These are phyloP conservation scores for Pseudomyrmex gracilis DNA, from an alignment of 1,140 invertebrate genomes.

Conservation along the genomic window DNA sequence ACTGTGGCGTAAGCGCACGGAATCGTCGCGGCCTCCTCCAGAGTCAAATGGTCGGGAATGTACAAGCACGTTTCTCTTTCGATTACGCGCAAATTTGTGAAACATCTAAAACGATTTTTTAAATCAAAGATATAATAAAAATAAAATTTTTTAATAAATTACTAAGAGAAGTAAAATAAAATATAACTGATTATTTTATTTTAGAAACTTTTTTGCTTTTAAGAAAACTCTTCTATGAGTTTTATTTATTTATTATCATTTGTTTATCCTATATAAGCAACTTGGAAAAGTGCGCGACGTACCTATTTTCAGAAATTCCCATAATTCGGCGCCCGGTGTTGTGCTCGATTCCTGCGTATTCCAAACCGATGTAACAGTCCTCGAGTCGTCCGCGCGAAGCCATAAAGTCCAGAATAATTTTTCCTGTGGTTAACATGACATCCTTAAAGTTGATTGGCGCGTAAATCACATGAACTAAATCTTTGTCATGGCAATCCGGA, in stretches of 20 bases:
- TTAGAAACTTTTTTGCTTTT: no score
- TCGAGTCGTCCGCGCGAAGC: slow-evolving; percentile 87
- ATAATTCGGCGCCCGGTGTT: slow-evolving; percentile 88
- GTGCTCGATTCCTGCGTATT: slow-evolving; percentile 87
- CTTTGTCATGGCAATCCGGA: slow-evolving; percentile 73
- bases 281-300: no score
- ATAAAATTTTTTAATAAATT: no score
- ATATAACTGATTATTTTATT: no score
- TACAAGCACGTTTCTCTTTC: slow-evolving; percentile 91
- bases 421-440: slow-evolving; percentile 91
- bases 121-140: no score
- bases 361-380: slow-evolving; percentile 90
- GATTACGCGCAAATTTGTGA: slow-evolving; percentile 87
- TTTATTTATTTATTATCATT: no score
- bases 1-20: slow-evolving; percentile 95
- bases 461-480: slow-evolving; percentile 87
- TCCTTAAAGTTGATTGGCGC: slow-evolving; percentile 91
- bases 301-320: slow-evolving; percentile 86
- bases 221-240: no score
- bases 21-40: slow-evolving; percentile 95
- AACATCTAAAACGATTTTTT: slow-evolving; percentile 79
- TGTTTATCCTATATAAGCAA: no score
- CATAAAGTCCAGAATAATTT: slow-evolving; percentile 89
- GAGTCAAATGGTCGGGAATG: slow-evolving; percentile 92
- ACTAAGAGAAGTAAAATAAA: no score